Percentiles rank a stretch among this genome's conserved stretches.
Evolutionary conservation across 2,113 vertebrate species (phyloP).

Genomic region (Malaclemys terrapin): DNA sequence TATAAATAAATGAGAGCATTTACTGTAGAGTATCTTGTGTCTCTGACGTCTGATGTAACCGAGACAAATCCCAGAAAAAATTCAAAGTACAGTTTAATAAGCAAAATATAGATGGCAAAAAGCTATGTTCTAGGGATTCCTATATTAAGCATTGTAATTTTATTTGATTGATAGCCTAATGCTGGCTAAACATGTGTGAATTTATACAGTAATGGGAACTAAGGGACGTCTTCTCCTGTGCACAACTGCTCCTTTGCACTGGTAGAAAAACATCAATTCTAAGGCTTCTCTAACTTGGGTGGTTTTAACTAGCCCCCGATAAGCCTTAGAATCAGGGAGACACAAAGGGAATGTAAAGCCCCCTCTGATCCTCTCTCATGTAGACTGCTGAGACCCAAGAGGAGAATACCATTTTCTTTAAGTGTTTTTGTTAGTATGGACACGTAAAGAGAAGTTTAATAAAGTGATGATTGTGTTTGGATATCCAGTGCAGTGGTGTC

Average conservation of each 20-base stretch:
- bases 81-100: neutral
- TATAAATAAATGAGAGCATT: neutral
- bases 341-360: no score
- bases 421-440: fast-evolving
- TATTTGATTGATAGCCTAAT: neutral
- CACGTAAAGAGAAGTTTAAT: neutral
- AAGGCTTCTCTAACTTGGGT: no score
- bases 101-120: neutral
- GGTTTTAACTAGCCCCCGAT: no score
- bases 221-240: neutral
- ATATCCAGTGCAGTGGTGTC: neutral
- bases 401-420: no score
- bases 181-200: neutral
- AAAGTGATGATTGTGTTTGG: neutral
- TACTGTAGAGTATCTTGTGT: neutral
- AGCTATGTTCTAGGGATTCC: neutral
- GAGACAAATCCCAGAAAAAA: neutral
- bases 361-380: no score
- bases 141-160: neutral
- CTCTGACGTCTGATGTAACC: neutral
- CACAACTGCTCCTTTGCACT: fast-evolving
- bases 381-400: no score
- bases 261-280: neutral
- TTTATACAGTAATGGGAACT: neutral
- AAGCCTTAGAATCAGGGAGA: no score